phyloP scores from a whole-genome alignment of 2,797 vertebrate species.

The Chelonia mydas region DNA sequence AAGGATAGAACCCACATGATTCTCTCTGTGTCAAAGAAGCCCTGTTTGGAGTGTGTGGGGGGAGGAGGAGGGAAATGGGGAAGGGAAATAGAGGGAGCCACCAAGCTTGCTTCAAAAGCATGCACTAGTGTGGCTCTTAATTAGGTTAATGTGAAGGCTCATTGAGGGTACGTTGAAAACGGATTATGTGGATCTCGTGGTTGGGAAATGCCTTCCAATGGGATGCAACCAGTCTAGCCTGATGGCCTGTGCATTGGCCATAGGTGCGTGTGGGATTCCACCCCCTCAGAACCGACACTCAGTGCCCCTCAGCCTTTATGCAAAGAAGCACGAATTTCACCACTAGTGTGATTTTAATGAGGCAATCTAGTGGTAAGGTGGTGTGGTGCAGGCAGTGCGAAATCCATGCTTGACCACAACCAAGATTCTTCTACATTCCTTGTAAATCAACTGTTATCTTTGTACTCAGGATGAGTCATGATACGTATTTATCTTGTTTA shows the following conservation, averaged over 20 bases:
- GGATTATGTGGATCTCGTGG: not conserved
- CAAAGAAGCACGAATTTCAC: not conserved
- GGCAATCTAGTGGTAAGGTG: not conserved
- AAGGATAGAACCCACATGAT: not conserved
- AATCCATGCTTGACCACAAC: rapidly evolving
- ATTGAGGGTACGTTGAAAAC: not conserved
- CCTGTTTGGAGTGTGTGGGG: not conserved
- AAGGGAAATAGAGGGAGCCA: not conserved
- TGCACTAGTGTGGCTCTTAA: not conserved
- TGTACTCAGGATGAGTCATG: rapidly evolving
- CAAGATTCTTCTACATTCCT: not conserved
- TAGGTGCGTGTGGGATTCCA: not conserved
- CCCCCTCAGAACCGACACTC: not conserved
- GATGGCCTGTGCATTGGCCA: not conserved
- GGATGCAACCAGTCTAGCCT: not conserved
- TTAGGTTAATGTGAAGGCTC: not conserved
- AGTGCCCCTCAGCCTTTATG: not conserved
- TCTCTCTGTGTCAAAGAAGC: not conserved
- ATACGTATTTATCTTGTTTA: not conserved
- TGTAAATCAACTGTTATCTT: not conserved
- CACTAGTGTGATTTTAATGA: not conserved
- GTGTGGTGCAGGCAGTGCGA: not conserved
- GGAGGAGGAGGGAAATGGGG: not conserved
- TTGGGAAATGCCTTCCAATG: not conserved
- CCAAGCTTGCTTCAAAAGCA: not conserved